phyloP scores from a whole-genome alignment of 2,888 invertebrate species.

The Chydorus sphaericus region DNA sequence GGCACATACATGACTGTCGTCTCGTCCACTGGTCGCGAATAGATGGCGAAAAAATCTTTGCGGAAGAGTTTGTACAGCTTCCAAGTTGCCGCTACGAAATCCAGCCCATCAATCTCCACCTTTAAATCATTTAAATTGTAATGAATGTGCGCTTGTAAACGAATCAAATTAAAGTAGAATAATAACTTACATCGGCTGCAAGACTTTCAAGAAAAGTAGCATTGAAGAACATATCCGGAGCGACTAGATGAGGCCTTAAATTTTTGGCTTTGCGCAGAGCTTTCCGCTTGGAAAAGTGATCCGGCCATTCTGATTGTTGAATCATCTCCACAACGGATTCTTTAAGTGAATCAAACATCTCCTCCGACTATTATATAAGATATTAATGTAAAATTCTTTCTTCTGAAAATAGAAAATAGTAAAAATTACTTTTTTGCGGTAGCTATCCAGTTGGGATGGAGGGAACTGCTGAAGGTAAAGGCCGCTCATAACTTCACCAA shows the following conservation, averaged over 20 bases:
- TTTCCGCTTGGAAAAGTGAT: constrained; percentile 30
- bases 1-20: constrained; percentile 22
- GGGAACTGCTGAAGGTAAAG: constrained; percentile 34
- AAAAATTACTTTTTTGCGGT: constrained; percentile 29
- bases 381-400: not conserved
- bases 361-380: constrained; percentile 18
- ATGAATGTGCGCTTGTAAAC: too few relatives aligned
- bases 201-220: constrained; percentile 20
- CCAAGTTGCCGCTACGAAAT: constrained; percentile 9
- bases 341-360: constrained; percentile 32
- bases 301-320: constrained; percentile 32
- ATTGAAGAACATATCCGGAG: constrained; percentile 20
- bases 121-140: not conserved
- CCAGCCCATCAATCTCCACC: constrained; percentile 2
- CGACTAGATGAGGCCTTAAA: constrained; percentile 26
- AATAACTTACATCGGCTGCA: not conserved
- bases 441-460: constrained; percentile 28
- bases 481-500: constrained; percentile 29
- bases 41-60: constrained; percentile 21
- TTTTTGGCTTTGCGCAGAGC: constrained; percentile 31
- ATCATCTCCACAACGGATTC: constrained; percentile 31
- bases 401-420: not conserved
- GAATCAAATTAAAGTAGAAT: not conserved
- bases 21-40: constrained; percentile 20
- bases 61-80: constrained; percentile 20